Evolutionary conservation across 2,113 vertebrate genomes (phyloP), one percentile per base, ranked within the genome.

Genomic region (Fregata magnificens): DNA sequence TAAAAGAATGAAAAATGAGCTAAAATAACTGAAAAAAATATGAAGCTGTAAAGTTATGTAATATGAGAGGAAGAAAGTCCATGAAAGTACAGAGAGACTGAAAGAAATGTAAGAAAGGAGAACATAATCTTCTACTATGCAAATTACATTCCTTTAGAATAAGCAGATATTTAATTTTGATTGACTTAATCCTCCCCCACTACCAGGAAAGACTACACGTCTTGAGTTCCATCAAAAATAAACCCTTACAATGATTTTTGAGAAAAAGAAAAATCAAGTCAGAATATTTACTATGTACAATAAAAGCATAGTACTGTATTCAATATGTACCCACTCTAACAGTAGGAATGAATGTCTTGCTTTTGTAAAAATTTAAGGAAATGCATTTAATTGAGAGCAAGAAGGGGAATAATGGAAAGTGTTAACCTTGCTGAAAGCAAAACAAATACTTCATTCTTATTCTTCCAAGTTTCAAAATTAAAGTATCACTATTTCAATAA

Each of bases 101-200:
- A 31, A 80, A 89, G 19, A 80, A 61, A 71, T 26, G 1, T 59
- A 44, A 76, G 32, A 52, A 20, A 72, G 26, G 17, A 87, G 38
- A 95, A 92, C 38, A 26, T 62, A 52, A 58, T 73, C 61, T 82
- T 88, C 79, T 81, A 20, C 49, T 82, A 65, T 88, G 92, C 82
- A 95, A 92, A 93, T 94, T 63, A 36, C 29, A 65, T 93, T 87
- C 85, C 66, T 90, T 94, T 93, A 92, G 45, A 92, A 91, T 86
- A 36, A 88, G 34, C 26, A 88, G 70, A 47, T 93, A 95, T 20
- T 95, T 95, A 76, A 79, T 92, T 93, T 91, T 95, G 95, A 95
- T 93, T 95, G 90, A 90, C 44, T 94, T 82, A 85, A 82, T 95
- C 82, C 82, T 90, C 88, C 82, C 42, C 31, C 66, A 55, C 78